These are phyloP conservation scores for Callaeas wilsoni DNA, from an alignment of 2,113 vertebrate species.

Conservation along the genomic window DNA sequence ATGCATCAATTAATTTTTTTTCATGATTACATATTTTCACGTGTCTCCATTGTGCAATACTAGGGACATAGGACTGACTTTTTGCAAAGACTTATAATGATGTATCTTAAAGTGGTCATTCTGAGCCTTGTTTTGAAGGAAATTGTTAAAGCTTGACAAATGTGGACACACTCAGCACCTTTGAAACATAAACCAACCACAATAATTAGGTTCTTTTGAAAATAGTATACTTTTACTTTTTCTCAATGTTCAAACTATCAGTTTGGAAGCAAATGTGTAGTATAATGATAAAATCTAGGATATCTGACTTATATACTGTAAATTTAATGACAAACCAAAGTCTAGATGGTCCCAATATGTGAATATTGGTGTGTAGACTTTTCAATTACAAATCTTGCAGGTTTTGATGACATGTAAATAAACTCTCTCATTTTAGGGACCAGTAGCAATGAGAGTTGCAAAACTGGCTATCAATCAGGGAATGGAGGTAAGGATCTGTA, in stretches of 20 bases:
- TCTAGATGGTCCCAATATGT: not conserved
- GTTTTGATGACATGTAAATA: not conserved
- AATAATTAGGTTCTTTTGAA: not conserved
- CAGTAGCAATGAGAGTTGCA: conserved; percentile 94
- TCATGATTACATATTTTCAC: not conserved
- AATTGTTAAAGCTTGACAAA: not conserved
- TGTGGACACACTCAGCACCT: not conserved
- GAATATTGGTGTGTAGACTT: not conserved
- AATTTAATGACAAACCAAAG: not conserved
- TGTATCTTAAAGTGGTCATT: not conserved
- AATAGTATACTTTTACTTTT: not conserved
- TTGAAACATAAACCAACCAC: not conserved
- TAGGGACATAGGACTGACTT: not conserved
- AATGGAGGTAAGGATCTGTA: conserved; percentile 84
- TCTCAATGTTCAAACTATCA: not conserved
- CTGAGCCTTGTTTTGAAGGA: not conserved
- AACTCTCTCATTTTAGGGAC: conserved; percentile 79
- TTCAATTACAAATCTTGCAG: not conserved
- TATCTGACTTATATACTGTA: not conserved
- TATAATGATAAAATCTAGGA: not conserved
- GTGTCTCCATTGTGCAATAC: not conserved
- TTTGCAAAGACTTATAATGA: not conserved
- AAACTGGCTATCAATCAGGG: conserved; percentile 96
- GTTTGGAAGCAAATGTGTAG: not conserved
- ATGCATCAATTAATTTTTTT: not conserved